These are phyloP conservation scores for Apistogramma diplotaenia DNA, from an alignment of 2,113 vertebrate genomes.

Conservation along the genomic window DNA sequence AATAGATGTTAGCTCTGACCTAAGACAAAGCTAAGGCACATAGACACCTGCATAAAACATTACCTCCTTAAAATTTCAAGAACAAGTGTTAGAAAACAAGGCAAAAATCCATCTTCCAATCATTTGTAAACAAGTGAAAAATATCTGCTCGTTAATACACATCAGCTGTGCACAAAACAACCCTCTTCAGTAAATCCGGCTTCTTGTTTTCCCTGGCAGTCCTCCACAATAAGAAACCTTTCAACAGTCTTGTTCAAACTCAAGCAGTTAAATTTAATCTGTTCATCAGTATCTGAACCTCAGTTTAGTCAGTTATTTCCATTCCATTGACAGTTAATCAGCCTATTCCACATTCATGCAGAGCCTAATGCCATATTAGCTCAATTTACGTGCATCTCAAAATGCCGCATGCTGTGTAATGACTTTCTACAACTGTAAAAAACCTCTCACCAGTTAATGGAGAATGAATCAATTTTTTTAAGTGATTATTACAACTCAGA, in stretches of 20 bases:
- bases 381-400: neutral
- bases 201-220: neutral
- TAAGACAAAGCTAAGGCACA: neutral
- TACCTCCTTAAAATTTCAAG: neutral
- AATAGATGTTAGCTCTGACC: neutral
- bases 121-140: neutral
- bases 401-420: neutral
- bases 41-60: neutral
- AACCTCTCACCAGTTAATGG: neutral
- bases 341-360: neutral
- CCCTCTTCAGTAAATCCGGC: neutral
- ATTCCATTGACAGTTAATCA: neutral
- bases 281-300: neutral
- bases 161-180: neutral
- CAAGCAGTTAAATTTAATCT: neutral
- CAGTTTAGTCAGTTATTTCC: neutral
- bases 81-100: neutral
- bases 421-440: neutral
- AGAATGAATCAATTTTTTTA: neutral
- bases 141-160: neutral
- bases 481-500: neutral
- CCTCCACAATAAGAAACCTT: neutral
- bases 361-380: neutral
- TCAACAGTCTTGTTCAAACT: neutral
- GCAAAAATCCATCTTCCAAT: neutral